Evolutionary conservation across 2,888 invertebrate species (phyloP).

Genomic region (Parnassius mnemosyne): DNA sequence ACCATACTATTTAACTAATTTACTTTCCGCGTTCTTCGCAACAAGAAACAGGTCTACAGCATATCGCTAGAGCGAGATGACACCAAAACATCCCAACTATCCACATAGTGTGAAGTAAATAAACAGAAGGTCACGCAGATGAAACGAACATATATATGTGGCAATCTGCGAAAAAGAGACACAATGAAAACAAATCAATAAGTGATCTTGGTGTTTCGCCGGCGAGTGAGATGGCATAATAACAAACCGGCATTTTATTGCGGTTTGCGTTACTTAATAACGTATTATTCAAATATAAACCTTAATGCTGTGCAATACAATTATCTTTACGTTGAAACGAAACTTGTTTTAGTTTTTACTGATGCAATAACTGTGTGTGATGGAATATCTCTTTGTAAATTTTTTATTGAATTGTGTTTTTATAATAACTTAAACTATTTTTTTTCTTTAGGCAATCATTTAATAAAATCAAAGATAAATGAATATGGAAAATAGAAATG

Average conservation of each 20-base stretch:
- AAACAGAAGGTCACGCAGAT: conserved; percentile 70
- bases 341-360: conserved; percentile 30
- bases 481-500: too few relatives aligned
- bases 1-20: conserved; percentile 1
- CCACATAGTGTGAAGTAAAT: conserved; percentile 64
- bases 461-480: too few relatives aligned
- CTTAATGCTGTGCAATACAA: conserved; percentile 34
- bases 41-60: conserved; percentile 46
- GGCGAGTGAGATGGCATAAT: conserved; percentile 72
- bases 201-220: conserved; percentile 66
- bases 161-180: conserved; percentile 67
- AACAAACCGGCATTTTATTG: conserved; percentile 77
- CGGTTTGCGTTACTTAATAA: conserved; percentile 50
- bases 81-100: conserved; percentile 74
- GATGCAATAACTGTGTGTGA: conserved; percentile 44
- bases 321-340: background rate
- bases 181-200: conserved; percentile 82
- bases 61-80: conserved; percentile 69
- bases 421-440: too few relatives aligned
- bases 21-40: conserved; percentile 26
- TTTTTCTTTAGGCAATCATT: too few relatives aligned
- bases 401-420: background rate
- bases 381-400: conserved; percentile 43
- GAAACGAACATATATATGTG: conserved; percentile 63
- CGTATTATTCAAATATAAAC: conserved; percentile 44